Evolutionary conservation across 92 coral and sea anemone species (phyloP).

Genomic region (Zoanthus solanderi): DNA sequence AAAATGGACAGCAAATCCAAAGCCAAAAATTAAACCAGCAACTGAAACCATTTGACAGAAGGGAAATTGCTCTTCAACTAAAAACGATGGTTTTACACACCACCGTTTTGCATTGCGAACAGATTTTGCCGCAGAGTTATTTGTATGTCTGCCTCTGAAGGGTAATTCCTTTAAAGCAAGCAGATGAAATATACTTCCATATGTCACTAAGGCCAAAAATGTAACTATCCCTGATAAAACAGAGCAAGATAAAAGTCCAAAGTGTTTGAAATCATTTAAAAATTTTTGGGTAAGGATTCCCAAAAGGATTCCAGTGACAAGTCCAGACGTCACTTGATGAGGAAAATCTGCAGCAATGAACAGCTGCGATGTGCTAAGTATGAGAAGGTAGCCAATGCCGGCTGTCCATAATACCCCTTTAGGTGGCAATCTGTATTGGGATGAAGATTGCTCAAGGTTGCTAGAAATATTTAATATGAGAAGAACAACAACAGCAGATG

Average conservation of each 20-base stretch:
- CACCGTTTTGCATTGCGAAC: constrained; percentile 43
- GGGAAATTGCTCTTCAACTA: constrained; percentile 13
- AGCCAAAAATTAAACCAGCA: constrained; percentile 24
- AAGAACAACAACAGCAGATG: constrained; percentile 40
- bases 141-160: constrained; percentile 37
- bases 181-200: constrained; percentile 36
- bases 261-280: not conserved
- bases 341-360: constrained; percentile 55
- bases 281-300: constrained; percentile 23
- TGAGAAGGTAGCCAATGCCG: constrained; percentile 1
- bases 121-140: constrained; percentile 35
- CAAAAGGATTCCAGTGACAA: constrained; percentile 23
- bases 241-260: constrained; percentile 4
- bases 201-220: constrained; percentile 7
- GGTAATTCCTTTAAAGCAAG: constrained; percentile 13
- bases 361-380: constrained; percentile 37
- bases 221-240: constrained; percentile 20
- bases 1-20: constrained; percentile 13
- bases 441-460: not conserved
- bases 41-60: constrained; percentile 36
- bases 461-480: constrained; percentile 12
- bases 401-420: constrained; percentile 12
- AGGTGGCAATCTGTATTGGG: not conserved
- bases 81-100: constrained; percentile 37
- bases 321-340: constrained; percentile 50